These are phyloP conservation scores for Acyrthosiphon pisum DNA, from an alignment of 1,140 invertebrate genomes.

Conservation along the genomic window DNA sequence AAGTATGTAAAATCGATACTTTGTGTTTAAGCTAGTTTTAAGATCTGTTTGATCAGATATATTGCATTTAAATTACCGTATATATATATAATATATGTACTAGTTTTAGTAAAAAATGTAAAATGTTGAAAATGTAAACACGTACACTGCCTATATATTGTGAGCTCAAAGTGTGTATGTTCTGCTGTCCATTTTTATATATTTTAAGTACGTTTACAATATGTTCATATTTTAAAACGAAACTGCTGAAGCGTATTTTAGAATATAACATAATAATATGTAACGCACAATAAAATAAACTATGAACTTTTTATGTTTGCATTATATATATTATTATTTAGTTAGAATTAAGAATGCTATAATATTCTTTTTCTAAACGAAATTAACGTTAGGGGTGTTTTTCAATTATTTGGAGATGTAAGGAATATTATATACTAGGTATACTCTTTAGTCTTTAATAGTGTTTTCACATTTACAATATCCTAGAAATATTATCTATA, in stretches of 20 bases:
- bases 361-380: background rate
- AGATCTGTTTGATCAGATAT: background rate
- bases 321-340: background rate
- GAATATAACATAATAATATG: background rate
- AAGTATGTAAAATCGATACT: slow-evolving; percentile 2
- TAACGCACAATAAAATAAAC: slow-evolving; percentile 19
- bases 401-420: background rate
- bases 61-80: slow-evolving; percentile 25
- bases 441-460: background rate
- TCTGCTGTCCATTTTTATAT: background rate
- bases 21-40: slow-evolving; percentile 31
- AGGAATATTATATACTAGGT: background rate
- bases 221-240: background rate
- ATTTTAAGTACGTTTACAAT: slow-evolving; percentile 3
- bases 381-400: background rate
- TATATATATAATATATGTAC: background rate
- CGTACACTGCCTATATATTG: slow-evolving; percentile 19
- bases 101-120: slow-evolving; percentile 7
- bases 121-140: background rate
- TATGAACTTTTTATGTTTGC: background rate
- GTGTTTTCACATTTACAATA: no score
- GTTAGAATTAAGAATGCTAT: background rate
- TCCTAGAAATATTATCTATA: no score
- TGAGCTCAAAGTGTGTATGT: slow-evolving; percentile 30
- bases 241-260: background rate